phyloP scores from a whole-genome alignment of 2,797 vertebrate genomes.

The Chaunax sp. region DNA sequence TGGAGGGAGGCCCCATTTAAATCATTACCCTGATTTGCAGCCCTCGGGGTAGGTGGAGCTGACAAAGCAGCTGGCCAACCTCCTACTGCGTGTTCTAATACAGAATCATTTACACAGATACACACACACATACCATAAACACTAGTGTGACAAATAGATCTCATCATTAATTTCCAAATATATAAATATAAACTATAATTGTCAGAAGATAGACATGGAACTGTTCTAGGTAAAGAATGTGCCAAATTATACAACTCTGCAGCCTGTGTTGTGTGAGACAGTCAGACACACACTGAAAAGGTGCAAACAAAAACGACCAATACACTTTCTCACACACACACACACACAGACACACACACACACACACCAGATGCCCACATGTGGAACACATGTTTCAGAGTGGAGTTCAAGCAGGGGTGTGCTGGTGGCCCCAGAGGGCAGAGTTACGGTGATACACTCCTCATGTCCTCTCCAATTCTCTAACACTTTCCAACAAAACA shows the following conservation, averaged over 20 bases:
- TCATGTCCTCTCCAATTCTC: constrained; percentile 49
- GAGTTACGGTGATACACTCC: constrained; percentile 53
- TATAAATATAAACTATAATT: constrained; percentile 64
- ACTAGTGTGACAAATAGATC: constrained; percentile 59
- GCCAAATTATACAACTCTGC: constrained; percentile 69
- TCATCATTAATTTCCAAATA: constrained; percentile 62
- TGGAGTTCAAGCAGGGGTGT: constrained; percentile 75
- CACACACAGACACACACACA: constrained; percentile 24
- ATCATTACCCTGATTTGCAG: constrained; percentile 83
- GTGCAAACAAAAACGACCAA: constrained; percentile 42
- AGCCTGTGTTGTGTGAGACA: constrained; percentile 66
- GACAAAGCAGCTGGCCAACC: constrained; percentile 71
- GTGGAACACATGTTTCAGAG: constrained; percentile 83
- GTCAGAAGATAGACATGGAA: constrained; percentile 54
- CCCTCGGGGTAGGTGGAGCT: constrained; percentile 73
- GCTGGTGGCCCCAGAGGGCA: constrained; percentile 71
- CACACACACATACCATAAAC: constrained; percentile 46
- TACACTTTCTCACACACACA: constrained; percentile 1
- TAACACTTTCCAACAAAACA: constrained; percentile 35
- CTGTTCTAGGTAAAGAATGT: constrained; percentile 61
- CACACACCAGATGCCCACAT: constrained; percentile 71
- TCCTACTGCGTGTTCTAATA: constrained; percentile 71
- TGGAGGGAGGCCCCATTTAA: constrained; percentile 77
- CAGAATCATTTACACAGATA: constrained; percentile 68
- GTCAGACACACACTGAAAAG: constrained; percentile 44